A percentile compares a stretch with the other conserved stretches of the same genome.
Evolutionary conservation across 2,797 vertebrate species (phyloP).

Genomic region (Dendrocincla fuliginosa): DNA sequence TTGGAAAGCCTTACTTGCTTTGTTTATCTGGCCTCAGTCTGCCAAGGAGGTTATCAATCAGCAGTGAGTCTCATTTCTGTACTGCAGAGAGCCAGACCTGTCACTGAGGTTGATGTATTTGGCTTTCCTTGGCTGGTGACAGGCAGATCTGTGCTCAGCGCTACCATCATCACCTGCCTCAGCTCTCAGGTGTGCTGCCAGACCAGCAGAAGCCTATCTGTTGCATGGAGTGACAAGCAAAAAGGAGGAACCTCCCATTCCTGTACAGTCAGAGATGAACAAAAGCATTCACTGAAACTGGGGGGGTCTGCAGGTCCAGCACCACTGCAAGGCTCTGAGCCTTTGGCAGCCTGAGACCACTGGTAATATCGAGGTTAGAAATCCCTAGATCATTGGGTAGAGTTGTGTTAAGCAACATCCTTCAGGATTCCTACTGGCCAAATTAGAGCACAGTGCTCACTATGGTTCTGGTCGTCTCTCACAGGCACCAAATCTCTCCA

Average conservation of each 20-base stretch:
- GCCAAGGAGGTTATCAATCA: not conserved
- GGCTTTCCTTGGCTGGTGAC: not conserved
- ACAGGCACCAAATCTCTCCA: not conserved
- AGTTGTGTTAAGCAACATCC: not conserved
- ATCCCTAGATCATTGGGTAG: not conserved
- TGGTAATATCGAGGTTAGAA: not conserved
- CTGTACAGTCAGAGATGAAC: not conserved
- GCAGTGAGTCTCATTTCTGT: not conserved
- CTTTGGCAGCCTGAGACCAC: not conserved
- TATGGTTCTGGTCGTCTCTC: not conserved
- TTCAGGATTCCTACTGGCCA: not conserved
- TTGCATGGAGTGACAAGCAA: not conserved
- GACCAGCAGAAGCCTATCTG: not conserved
- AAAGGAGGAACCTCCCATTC: not conserved
- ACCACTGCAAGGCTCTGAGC: not conserved
- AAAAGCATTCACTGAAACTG: not conserved
- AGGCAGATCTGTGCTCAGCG: rapidly evolving
- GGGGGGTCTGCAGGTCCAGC: not conserved
- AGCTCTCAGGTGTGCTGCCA: not conserved
- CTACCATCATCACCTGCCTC: rapidly evolving
- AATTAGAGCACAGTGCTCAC: not conserved
- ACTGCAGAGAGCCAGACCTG: not conserved
- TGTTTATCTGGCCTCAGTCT: rapidly evolving
- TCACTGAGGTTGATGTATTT: not conserved
- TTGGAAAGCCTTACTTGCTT: not conserved